phyloP scores from a whole-genome alignment of 2,888 invertebrate genomes.

The Cetonia aurata region DNA sequence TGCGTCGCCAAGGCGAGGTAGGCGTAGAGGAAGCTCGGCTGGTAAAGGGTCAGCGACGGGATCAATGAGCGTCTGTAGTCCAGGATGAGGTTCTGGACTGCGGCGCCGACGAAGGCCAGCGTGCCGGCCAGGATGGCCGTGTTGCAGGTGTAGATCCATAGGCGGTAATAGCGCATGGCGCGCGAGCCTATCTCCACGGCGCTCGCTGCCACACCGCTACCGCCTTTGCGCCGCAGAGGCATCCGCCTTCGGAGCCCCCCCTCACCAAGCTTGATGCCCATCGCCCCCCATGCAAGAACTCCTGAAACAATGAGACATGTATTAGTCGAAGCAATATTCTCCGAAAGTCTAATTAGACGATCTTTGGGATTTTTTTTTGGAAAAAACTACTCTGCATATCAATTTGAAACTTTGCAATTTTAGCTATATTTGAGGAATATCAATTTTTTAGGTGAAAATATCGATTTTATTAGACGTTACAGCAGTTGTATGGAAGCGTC shows the following conservation, averaged over 20 bases:
- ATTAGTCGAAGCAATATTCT: too few relatives aligned
- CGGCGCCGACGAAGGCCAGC: conserved; percentile 83
- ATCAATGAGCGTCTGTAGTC: conserved; percentile 81
- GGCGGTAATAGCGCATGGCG: conserved; percentile 86
- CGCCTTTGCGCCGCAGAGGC: conserved; percentile 67
- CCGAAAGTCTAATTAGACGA: too few relatives aligned
- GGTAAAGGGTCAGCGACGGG: conserved; percentile 81
- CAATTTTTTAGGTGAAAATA: too few relatives aligned
- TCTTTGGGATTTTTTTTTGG: too few relatives aligned
- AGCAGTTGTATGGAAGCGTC: too few relatives aligned
- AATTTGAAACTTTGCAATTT: too few relatives aligned
- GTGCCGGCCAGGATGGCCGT: conserved; percentile 87
- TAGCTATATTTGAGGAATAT: too few relatives aligned
- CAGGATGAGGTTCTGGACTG: conserved; percentile 76
- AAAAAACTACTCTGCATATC: too few relatives aligned
- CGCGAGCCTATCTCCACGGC: conserved; percentile 61
- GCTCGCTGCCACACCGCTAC: conserved; percentile 70
- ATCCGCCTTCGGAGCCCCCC: conserved; percentile 67
- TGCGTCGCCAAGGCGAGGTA: conserved; percentile 85
- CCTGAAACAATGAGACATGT: conserved; percentile 67
- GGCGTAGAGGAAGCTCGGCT: conserved; percentile 87
- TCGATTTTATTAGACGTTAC: too few relatives aligned
- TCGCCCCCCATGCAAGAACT: conserved; percentile 70
- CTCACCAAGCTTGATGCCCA: conserved; percentile 66
- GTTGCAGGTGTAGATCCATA: conserved; percentile 95